phyloP scores from a whole-genome alignment of 2,113 vertebrate genomes.

The Salvator merianae region DNA sequence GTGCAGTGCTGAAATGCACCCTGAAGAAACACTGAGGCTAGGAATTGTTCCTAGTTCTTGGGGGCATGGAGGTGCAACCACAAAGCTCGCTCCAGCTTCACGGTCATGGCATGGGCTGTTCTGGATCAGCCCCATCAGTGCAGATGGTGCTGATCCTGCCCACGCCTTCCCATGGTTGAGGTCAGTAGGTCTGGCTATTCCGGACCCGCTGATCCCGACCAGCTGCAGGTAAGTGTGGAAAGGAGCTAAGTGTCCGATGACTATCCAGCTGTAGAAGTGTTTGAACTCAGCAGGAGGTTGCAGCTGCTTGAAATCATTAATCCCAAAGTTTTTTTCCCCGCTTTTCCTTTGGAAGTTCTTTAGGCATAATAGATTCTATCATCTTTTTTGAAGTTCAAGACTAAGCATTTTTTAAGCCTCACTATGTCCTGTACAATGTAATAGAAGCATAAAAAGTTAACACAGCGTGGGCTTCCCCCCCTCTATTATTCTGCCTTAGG shows the following conservation, averaged over 20 bases:
- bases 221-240: too few species aligned
- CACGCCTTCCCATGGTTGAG: too few species aligned
- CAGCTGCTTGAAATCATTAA: background rate
- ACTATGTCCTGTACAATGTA: background rate
- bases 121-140: too few species aligned
- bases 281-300: background rate
- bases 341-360: background rate
- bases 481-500: background rate
- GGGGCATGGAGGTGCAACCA: too few species aligned
- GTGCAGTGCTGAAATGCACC: too few species aligned
- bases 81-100: too few species aligned
- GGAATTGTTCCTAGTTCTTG: too few species aligned
- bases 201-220: too few species aligned
- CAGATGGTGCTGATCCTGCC: too few species aligned
- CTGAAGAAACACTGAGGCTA: too few species aligned
- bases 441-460: conserved; percentile 24
- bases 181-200: too few species aligned
- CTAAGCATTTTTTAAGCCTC: conserved; percentile 12
- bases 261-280: background rate
- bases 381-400: background rate
- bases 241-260: background rate
- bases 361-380: background rate
- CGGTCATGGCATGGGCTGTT: too few species aligned
- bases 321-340: background rate
- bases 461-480: background rate